Evolutionary conservation across 2,888 invertebrate genomes (phyloP), one percentile per base, ranked within the genome.

Genomic region (Drosophila flavopinicola): DNA sequence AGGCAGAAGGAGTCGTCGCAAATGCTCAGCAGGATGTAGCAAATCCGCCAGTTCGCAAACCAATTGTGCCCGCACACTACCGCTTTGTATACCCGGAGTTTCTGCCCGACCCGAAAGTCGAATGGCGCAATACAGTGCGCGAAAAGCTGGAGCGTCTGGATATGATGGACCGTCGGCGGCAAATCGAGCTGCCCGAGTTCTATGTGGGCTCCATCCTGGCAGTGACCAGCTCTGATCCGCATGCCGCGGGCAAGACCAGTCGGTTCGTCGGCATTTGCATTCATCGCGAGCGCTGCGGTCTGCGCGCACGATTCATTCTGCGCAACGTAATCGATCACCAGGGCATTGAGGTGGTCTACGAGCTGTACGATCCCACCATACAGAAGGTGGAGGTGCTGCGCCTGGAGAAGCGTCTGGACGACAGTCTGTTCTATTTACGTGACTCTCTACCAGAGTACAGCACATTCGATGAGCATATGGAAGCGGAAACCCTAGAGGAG

Each of bases 191-290:
- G 70, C 99, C 99, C 0, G 99, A 99, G 90, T 99, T 99, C 92
- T 99, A 99, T 93, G 98, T 99, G 85, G 99, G 98, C 10, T 96
- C 96, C 24, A 94, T 99, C 61, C 78, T 99, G 88, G 96, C 97
- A 27, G 97, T 99, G 0, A 96, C 95, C 1, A 94, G 95, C 67
- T 94, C 98, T 0, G 98, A 99, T 90, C 93, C 93, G 3, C 96
- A 97, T 92, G 94, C 97, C 2, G 94, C 96, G 24, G 95, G 95
- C 41, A 98, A 98, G 92, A 92, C 93, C 0, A 96, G 94, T 85
- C 93, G 94, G 88, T 98, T 91, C 64, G 89, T 91, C 6, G 91
- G 99, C 2, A 98, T 99, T 83, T 99, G 99, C 88, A 98, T 99
- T 76, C 93, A 96, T 75, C 92, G 98, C 49, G 93, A 93, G 75